These are phyloP conservation scores for Isurus oxyrinchus DNA, from an alignment of 2,113 vertebrate genomes.

Conservation along the genomic window DNA sequence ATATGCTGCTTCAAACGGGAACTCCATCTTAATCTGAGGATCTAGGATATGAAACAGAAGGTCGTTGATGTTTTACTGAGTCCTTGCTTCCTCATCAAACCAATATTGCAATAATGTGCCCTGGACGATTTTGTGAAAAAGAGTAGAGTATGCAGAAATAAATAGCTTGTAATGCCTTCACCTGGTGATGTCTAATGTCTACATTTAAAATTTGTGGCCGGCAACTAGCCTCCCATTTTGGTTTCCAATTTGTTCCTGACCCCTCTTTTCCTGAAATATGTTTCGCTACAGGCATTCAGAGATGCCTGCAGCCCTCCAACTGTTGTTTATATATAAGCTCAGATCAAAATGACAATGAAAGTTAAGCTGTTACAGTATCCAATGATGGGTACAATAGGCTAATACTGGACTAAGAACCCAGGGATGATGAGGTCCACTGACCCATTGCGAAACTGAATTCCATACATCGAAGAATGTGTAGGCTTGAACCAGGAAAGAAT, in stretches of 20 bases:
- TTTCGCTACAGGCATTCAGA: not conserved
- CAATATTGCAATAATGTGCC: not conserved
- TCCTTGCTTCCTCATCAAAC: too few species aligned
- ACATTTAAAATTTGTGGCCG: not conserved
- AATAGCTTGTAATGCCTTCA: not conserved
- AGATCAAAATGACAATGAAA: not conserved
- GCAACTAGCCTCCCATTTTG: not conserved
- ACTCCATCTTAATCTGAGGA: constrained; percentile 5
- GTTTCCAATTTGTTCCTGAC: not conserved
- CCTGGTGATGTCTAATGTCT: not conserved
- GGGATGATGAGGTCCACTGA: not conserved
- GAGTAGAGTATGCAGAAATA: not conserved
- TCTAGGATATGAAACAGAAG: not conserved
- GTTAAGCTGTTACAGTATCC: not conserved
- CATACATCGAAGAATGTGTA: not conserved
- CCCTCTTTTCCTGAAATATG: not conserved
- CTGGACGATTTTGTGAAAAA: not conserved
- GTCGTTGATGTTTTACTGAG: not conserved
- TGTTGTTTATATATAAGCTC: not conserved
- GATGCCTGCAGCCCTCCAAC: not conserved
- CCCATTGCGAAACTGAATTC: not conserved
- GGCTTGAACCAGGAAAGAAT: not conserved
- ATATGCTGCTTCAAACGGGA: not conserved
- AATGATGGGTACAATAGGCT: not conserved
- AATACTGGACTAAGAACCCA: not conserved